A percentile compares a stretch with the other conserved stretches of the same genome.
Conservation (phyloP, 2,797 vertebrate genomes). For the Malacoctenus gilli region DNA sequence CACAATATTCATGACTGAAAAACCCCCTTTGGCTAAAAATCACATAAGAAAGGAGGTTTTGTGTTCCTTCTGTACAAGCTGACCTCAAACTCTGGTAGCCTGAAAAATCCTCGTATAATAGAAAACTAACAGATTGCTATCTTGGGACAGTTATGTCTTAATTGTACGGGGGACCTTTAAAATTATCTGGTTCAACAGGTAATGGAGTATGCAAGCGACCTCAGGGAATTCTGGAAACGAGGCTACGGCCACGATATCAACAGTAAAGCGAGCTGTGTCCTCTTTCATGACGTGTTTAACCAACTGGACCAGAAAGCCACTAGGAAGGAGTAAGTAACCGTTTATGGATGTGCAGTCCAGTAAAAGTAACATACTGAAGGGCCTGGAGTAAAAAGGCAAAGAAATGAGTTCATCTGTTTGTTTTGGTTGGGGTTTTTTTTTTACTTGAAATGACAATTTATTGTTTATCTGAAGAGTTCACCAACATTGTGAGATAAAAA, state of each 20-base stretch:
- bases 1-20: constrained; percentile 3
- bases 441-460: too few relatives aligned
- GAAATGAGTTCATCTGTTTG: too few relatives aligned
- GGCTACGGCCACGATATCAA: constrained; percentile 92
- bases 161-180: not conserved
- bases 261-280: constrained; percentile 90
- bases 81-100: constrained; percentile 17
- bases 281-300: constrained; percentile 92
- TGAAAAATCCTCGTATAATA: constrained; percentile 15
- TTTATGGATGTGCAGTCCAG: too few relatives aligned
- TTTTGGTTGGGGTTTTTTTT: too few relatives aligned
- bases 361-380: too few relatives aligned
- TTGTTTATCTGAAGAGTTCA: too few relatives aligned
- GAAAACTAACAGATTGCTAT: constrained; percentile 4
- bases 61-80: constrained; percentile 28
- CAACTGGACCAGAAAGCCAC: constrained; percentile 83
- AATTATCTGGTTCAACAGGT: constrained; percentile 77
- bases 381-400: too few relatives aligned
- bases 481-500: too few relatives aligned
- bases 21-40: constrained; percentile 4
- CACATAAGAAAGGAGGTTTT: constrained; percentile 33
- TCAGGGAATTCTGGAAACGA: constrained; percentile 96
- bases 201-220: constrained; percentile 91
- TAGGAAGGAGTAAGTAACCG: constrained; percentile 69
- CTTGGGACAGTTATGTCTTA: not conserved